A percentile compares a stretch with the other conserved stretches of the same genome.
Evolutionary conservation across 2,888 invertebrate genomes (phyloP).

Genomic region (Cancer borealis): DNA sequence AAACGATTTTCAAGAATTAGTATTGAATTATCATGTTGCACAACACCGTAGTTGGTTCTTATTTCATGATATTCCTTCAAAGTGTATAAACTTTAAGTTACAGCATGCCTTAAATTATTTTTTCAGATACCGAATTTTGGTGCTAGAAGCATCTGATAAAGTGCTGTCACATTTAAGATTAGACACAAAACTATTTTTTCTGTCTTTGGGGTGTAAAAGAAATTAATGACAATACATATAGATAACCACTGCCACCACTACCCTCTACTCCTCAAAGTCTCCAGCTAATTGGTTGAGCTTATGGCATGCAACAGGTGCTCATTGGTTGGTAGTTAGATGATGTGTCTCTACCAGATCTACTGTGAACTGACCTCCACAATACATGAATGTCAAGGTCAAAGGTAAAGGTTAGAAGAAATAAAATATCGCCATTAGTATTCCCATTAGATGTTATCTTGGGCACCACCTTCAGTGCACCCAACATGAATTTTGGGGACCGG

Average conservation of each 20-base stretch:
- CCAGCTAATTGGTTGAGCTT: not conserved
- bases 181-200: not conserved
- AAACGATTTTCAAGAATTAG: not conserved
- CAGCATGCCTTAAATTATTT: not conserved
- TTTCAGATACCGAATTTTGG: slow-evolving; percentile 21
- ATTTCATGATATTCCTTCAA: not conserved
- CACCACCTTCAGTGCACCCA: too few species aligned
- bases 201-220: not conserved
- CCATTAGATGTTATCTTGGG: too few species aligned
- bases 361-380: not conserved
- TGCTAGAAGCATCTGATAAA: slow-evolving; percentile 31
- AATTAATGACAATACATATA: not conserved
- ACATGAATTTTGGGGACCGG: too few species aligned
- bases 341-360: not conserved
- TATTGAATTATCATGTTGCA: not conserved
- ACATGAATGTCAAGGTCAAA: not conserved
- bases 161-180: slow-evolving; percentile 5
- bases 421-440: too few species aligned
- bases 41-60: not conserved
- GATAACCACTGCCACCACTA: not conserved
- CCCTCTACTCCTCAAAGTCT: not conserved
- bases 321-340: not conserved
- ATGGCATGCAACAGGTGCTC: too few species aligned
- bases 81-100: not conserved
- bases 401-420: too few species aligned